These are phyloP conservation scores for Himalopsyche kuldschensis DNA, from an alignment of 2,888 invertebrate genomes.

Conservation along the genomic window DNA sequence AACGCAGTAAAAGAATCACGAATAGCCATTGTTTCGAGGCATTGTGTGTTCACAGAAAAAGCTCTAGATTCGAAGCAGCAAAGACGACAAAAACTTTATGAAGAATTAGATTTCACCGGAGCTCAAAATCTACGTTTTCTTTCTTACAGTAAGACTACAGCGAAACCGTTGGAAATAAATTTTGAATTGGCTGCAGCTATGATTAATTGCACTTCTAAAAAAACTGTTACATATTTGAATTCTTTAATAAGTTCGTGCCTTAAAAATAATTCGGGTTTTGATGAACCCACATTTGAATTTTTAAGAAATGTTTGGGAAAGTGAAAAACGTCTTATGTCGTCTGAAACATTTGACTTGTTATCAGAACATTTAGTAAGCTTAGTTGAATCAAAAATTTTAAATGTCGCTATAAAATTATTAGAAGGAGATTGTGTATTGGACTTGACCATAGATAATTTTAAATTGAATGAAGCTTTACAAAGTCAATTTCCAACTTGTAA, in stretches of 20 bases:
- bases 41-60: neutral
- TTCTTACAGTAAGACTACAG: neutral
- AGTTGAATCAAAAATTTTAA: conserved; percentile 9
- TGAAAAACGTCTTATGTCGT: neutral
- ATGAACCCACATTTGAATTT: conserved; percentile 6
- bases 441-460: neutral
- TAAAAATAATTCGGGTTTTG: neutral
- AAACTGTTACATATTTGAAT: neutral
- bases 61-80: neutral
- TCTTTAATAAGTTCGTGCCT: neutral
- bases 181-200: conserved; percentile 6
- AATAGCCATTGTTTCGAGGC: neutral
- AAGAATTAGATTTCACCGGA: conserved; percentile 3
- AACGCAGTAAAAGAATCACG: neutral
- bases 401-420: neutral
- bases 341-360: conserved; percentile 3
- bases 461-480: neutral
- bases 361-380: neutral
- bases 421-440: neutral
- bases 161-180: neutral
- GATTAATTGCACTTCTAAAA: neutral
- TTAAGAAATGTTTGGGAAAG: conserved; percentile 3
- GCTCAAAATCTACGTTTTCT: neutral
- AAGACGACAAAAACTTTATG: neutral
- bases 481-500: conserved; percentile 5